These are phyloP conservation scores for Poeciliopsis turrubarensis DNA, from an alignment of 2,113 vertebrate species.

Conservation along the genomic window DNA sequence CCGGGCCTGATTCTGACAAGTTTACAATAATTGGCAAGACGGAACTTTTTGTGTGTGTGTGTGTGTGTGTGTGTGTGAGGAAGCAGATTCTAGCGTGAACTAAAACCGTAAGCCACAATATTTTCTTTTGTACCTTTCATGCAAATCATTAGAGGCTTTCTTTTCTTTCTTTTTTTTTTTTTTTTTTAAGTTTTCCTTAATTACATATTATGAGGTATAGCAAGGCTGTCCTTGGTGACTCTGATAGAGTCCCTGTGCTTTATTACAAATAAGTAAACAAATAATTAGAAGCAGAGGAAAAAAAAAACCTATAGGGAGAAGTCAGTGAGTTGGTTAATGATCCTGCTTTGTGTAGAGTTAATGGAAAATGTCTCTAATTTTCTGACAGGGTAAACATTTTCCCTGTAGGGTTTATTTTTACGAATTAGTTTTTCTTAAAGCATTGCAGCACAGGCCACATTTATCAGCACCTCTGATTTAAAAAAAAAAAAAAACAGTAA, in stretches of 20 bases:
- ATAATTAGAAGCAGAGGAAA: constrained; percentile 38
- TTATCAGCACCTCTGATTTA: background rate
- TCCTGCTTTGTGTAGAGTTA: constrained; percentile 56
- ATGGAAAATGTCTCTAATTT: constrained; percentile 70
- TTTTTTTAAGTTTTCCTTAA: background rate
- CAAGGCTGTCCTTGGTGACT: constrained; percentile 36
- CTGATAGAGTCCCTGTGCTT: constrained; percentile 34
- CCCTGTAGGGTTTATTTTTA: constrained; percentile 26
- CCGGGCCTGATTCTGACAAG: constrained; percentile 59
- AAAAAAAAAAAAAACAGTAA: background rate
- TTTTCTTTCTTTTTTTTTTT: background rate
- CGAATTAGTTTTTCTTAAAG: background rate
- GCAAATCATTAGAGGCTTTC: background rate
- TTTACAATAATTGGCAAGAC: constrained; percentile 60
- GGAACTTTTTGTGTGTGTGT: constrained; percentile 33
- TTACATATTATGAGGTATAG: background rate
- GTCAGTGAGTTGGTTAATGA: constrained; percentile 71
- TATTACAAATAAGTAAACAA: constrained; percentile 48
- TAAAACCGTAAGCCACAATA: background rate
- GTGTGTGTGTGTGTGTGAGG: background rate
- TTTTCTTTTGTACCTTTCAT: background rate
- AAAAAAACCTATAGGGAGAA: constrained; percentile 53
- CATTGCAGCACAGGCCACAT: background rate
- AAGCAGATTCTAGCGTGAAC: background rate
- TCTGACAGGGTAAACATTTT: constrained; percentile 64